Evolutionary conservation across 2,113 vertebrate genomes (phyloP).

Genomic region (Origma solitaria): DNA sequence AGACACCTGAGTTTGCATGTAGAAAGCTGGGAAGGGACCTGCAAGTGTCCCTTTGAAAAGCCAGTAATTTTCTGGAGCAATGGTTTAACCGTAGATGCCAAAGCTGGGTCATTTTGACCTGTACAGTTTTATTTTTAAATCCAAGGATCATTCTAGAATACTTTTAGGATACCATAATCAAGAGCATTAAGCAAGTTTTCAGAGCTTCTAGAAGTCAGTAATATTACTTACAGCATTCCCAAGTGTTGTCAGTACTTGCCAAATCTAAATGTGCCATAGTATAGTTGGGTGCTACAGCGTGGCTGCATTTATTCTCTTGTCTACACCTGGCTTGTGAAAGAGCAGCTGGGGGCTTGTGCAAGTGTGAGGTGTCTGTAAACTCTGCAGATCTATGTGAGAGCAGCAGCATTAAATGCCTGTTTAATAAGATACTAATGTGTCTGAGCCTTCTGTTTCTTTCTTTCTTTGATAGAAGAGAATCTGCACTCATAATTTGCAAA

Average conservation of each 20-base stretch:
- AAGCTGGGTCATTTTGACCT: not conserved
- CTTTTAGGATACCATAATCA: not conserved
- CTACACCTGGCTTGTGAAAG: not conserved
- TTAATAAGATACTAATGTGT: not conserved
- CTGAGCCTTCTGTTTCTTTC: not conserved
- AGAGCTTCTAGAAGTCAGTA: not conserved
- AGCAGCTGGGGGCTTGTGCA: not conserved
- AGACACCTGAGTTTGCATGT: not conserved
- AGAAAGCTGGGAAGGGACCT: not conserved
- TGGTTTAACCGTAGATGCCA: not conserved
- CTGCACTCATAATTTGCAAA: not conserved
- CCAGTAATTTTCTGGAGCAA: not conserved
- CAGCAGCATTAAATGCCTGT: not conserved
- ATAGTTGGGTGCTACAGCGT: not conserved
- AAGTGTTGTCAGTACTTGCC: not conserved
- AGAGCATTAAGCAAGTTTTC: not conserved
- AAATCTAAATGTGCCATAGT: accelerated
- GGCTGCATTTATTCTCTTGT: not conserved
- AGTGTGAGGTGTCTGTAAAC: not conserved
- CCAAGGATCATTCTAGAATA: not conserved
- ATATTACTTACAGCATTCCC: not conserved
- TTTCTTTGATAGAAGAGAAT: not conserved
- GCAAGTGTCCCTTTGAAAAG: not conserved
- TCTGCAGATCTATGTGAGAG: not conserved
- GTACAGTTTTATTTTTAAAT: not conserved